Percentiles rank a stretch among this genome's conserved stretches.
Conservation (phyloP, 2,888 invertebrate genomes). For the Trachelus tabidus region DNA sequence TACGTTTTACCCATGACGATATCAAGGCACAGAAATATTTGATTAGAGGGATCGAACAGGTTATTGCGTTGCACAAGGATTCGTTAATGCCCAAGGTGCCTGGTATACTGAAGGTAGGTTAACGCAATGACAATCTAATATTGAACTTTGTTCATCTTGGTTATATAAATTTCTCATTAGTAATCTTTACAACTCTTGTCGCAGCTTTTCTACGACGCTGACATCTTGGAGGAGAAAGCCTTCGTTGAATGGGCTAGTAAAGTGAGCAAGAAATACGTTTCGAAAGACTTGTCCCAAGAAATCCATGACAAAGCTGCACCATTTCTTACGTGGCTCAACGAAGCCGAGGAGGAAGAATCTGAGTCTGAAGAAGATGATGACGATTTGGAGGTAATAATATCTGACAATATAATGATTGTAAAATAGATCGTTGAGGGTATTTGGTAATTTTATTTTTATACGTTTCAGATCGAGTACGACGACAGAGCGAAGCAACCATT, state of each 20-base stretch:
- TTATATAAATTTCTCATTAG: neutral
- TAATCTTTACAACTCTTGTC: constrained; percentile 38
- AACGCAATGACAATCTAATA: neutral
- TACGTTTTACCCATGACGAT: constrained; percentile 86
- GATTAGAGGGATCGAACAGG: constrained; percentile 94
- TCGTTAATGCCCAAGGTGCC: constrained; percentile 88
- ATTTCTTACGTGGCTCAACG: constrained; percentile 96
- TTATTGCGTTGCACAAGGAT: constrained; percentile 84
- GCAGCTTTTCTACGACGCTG: constrained; percentile 90
- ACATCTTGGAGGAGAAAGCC: constrained; percentile 94
- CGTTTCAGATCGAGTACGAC: constrained; percentile 83
- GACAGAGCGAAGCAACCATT: constrained; percentile 86
- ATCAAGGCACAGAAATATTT: constrained; percentile 90
- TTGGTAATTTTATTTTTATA: constrained; percentile 7
- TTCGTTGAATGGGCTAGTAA: constrained; percentile 96
- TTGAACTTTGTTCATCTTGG: neutral
- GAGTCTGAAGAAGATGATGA: constrained; percentile 82
- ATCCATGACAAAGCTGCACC: constrained; percentile 93
- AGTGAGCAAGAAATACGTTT: constrained; percentile 94
- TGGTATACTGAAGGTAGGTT: constrained; percentile 80
- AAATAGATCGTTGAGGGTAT: neutral
- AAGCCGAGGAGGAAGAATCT: constrained; percentile 94
- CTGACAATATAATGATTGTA: neutral
- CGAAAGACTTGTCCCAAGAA: constrained; percentile 89
- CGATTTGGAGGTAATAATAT: constrained; percentile 71